These are phyloP conservation scores for Scopus umbretta DNA, from an alignment of 2,113 vertebrate genomes.

Conservation along the genomic window DNA sequence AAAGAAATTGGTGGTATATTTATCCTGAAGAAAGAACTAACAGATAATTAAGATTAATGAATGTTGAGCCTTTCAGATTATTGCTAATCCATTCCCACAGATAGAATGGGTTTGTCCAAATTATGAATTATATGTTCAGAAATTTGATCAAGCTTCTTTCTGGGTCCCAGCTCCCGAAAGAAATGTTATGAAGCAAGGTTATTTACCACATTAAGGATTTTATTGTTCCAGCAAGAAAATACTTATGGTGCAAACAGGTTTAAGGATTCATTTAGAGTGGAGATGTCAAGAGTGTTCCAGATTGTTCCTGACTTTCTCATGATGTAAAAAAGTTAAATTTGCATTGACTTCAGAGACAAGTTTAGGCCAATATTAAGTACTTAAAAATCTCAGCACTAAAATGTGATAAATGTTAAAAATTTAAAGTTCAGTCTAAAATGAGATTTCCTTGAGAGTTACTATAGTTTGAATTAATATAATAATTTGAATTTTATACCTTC, in stretches of 20 bases:
- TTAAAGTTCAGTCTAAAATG: background rate
- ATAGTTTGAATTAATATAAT: background rate
- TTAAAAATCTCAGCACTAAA: background rate
- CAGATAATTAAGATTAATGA: background rate
- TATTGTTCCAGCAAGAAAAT: background rate
- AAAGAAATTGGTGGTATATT: background rate
- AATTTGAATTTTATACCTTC: conserved; percentile 22
- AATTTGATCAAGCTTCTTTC: background rate
- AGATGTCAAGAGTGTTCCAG: background rate
- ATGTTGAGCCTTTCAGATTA: background rate
- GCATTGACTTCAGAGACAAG: background rate
- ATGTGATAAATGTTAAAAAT: background rate
- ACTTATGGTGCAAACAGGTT: background rate
- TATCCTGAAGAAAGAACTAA: background rate
- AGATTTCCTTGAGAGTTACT: background rate
- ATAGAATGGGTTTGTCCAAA: background rate
- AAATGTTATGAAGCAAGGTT: background rate
- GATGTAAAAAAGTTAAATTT: background rate
- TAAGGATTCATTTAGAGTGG: background rate
- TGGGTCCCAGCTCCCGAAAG: background rate
- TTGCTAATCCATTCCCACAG: background rate
- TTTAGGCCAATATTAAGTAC: background rate
- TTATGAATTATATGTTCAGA: background rate
- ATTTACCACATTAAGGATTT: background rate
- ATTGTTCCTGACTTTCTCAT: background rate